Conservation (phyloP, 2,888 invertebrate genomes). For the Epirrita christyi region DNA sequence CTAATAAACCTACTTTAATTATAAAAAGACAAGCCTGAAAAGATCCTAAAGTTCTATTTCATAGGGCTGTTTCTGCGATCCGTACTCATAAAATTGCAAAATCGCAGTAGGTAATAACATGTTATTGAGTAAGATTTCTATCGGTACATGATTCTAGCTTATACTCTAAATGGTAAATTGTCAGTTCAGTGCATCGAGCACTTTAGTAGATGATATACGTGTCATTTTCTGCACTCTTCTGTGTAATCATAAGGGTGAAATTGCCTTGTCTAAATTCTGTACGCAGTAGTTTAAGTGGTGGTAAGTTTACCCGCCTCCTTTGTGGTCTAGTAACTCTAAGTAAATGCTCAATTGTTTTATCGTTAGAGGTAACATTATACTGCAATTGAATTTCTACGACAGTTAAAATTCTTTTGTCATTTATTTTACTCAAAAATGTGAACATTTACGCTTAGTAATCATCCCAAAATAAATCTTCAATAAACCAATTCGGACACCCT, state of each 20-base stretch:
- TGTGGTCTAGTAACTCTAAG: conserved; percentile 51
- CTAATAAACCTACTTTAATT: no score
- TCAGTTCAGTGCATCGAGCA: conserved; percentile 64
- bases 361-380: conserved; percentile 1
- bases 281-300: conserved; percentile 34
- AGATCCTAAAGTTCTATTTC: no score
- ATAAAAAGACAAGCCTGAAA: no score
- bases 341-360: conserved; percentile 16
- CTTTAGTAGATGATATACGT: conserved; percentile 48
- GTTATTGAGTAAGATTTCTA: conserved; percentile 71
- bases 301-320: conserved; percentile 37
- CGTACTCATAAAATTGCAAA: conserved; percentile 54
- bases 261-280: conserved; percentile 23
- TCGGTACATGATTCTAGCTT: conserved; percentile 69
- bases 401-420: background rate
- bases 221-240: conserved; percentile 45
- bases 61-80: conserved; percentile 47
- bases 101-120: conserved; percentile 61
- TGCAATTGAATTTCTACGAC: background rate
- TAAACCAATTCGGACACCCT: conserved; percentile 42
- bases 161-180: conserved; percentile 80
- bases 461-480: conserved; percentile 27
- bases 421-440: conserved; percentile 15
- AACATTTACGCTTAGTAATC: conserved; percentile 2
- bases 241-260: conserved; percentile 44